Conservation (phyloP, 1,140 invertebrate genomes). For the Drosophila burlai region DNA sequence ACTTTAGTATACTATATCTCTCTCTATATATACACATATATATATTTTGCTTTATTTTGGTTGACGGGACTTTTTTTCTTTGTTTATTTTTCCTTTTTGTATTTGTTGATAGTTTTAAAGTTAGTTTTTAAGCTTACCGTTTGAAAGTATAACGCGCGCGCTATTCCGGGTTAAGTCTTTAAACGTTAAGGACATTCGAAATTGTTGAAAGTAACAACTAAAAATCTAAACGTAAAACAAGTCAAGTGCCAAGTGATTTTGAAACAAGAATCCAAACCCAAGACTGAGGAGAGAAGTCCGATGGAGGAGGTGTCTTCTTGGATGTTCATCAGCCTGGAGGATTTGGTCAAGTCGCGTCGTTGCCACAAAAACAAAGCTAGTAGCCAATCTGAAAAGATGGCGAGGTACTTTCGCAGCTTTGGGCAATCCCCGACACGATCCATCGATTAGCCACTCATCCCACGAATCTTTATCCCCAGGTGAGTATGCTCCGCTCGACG, state of each 20-base stretch:
- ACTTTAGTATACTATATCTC: conserved; percentile 62
- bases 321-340: conserved; percentile 20
- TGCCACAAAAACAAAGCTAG: conserved; percentile 55
- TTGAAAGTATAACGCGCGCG: background rate
- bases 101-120: conserved; percentile 69
- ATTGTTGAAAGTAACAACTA: conserved; percentile 1
- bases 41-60: conserved; percentile 82
- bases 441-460: background rate
- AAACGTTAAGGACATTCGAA: conserved; percentile 26
- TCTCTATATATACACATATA: conserved; percentile 68
- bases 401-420: conserved; percentile 76
- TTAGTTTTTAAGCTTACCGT: conserved; percentile 54
- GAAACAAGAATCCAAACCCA: background rate
- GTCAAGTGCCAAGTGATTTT: conserved; percentile 62
- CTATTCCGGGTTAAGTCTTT: conserved; percentile 1
- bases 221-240: conserved; percentile 14
- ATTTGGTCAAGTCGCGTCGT: conserved; percentile 37
- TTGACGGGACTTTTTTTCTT: conserved; percentile 83
- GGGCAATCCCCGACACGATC: conserved; percentile 20
- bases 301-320: conserved; percentile 13
- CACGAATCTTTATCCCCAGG: conserved; percentile 44
- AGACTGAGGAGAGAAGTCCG: background rate
- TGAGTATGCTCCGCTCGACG: conserved; percentile 83
- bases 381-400: conserved; percentile 66
- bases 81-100: conserved; percentile 66